phyloP scores from a whole-genome alignment of 2,797 vertebrate genomes.

The Anabas testudineus region DNA sequence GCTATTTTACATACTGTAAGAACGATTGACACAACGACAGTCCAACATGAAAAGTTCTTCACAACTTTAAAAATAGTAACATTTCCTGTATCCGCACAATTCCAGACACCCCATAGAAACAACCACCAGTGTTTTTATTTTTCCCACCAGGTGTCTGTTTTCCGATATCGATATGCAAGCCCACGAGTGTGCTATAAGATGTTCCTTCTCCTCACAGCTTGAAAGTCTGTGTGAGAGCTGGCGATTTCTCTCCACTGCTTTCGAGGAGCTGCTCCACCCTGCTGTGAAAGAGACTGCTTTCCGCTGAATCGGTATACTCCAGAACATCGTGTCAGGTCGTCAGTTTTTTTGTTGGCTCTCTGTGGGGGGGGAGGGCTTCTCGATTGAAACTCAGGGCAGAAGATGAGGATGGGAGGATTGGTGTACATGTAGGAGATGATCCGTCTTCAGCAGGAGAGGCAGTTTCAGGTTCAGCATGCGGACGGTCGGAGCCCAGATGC shows the following conservation, averaged over 20 bases:
- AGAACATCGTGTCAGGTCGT: constrained; percentile 44
- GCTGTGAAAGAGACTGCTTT: constrained; percentile 56
- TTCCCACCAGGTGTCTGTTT: constrained; percentile 58
- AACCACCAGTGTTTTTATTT: constrained; percentile 46
- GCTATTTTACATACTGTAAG: constrained; percentile 82
- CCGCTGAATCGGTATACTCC: constrained; percentile 45
- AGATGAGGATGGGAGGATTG: constrained; percentile 10
- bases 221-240: constrained; percentile 58
- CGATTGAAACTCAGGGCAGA: constrained; percentile 28
- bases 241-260: constrained; percentile 50
- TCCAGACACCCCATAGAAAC: constrained; percentile 50
- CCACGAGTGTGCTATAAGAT: constrained; percentile 75
- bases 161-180: constrained; percentile 63
- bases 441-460: constrained; percentile 52
- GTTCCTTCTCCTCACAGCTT: constrained; percentile 51
- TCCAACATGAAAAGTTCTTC: constrained; percentile 81
- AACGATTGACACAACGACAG: constrained; percentile 84
- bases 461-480: constrained; percentile 57
- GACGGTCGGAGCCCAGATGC: constrained; percentile 44
- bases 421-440: constrained; percentile 15
- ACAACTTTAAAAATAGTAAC: constrained; percentile 81
- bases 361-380: constrained; percentile 25
- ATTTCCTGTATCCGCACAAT: constrained; percentile 61
- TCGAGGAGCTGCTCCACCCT: constrained; percentile 59
- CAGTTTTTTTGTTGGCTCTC: constrained; percentile 38